Base-by-base conservation (phyloP, 2,113 vertebrate genomes). In the Campylomormyrus numenius region DNA sequence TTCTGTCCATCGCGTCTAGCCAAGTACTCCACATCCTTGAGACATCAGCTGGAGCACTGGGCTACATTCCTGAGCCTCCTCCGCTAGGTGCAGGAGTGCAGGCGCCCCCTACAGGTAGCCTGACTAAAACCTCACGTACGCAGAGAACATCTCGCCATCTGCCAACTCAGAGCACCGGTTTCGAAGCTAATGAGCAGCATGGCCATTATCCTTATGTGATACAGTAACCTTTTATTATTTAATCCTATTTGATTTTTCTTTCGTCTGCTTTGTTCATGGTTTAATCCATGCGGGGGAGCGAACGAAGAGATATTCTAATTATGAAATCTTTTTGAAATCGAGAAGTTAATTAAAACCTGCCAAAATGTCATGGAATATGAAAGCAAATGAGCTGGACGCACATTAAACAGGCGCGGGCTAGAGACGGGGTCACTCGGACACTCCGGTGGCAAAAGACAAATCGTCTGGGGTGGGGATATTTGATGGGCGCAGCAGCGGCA, bases 291-390 rank as follows among this genome's bases (percentile, higher is more conserved):
- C 39, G 52, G 21, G 27, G 52, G 52, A 48, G 56, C 50, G 52
- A 89, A 62, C 46, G 39, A 48, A 52, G 88, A 85, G 58, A 85
- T 85, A 53, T 46, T 58, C 24, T 85, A 89, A 89, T 89, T 89
- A 89, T 48, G 52, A 89, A 80, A 89, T 80, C 88, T 89, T 89
- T 70, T 53, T 17, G 70, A 85, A 85, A 89, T 85, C 52, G 45
- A 89, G 39, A 62, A 89, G 80, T 89, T 85, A 89, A 89, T 85
- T 85, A 89, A 85, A 77, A 80, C 46, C 74, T 13, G 13, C 74
- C 74, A 17, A 89, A 89, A 89, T 85, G 77, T 85, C 77, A 85
- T 27, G 35, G 42, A 84, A 89, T 89, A 89, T 85, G 53, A 89
- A 84, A 58, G 21, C 8, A 53, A 27, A 89, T 49, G 48, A 83